Conservation (phyloP, 92 coral and sea anemone species). For the Epizoanthus fatuus region DNA sequence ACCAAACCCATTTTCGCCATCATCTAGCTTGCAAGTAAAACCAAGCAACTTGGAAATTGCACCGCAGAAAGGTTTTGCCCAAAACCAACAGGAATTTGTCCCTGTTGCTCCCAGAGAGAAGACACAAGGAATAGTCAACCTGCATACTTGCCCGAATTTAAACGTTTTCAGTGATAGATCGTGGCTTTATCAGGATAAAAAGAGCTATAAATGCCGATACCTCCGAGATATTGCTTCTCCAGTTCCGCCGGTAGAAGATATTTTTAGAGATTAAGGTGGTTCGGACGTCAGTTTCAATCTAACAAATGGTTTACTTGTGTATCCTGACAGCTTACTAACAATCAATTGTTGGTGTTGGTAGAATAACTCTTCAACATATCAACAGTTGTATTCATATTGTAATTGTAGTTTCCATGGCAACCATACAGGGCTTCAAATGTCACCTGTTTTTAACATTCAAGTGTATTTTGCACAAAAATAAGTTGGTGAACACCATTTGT, state of each 20-base stretch:
- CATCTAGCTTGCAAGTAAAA: conserved; percentile 67
- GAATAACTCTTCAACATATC: too few relatives aligned
- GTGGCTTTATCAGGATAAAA: conserved; percentile 83
- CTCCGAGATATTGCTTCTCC: conserved; percentile 76
- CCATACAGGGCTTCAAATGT: too few relatives aligned
- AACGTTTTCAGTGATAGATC: conserved; percentile 74
- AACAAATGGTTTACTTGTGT: too few relatives aligned
- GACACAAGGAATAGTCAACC: conserved; percentile 65
- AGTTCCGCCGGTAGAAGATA: conserved; percentile 69
- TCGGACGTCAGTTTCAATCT: too few relatives aligned
- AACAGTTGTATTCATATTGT: too few relatives aligned
- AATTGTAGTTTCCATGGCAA: too few relatives aligned
- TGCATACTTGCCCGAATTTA: conserved; percentile 80
- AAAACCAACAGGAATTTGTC: conserved; percentile 22
- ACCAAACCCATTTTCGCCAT: conserved; percentile 67
- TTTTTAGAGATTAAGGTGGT: conserved; percentile 45
- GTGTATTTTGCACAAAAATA: too few relatives aligned
- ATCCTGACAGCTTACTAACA: too few relatives aligned
- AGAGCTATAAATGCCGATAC: conserved; percentile 73
- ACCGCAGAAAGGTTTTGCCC: conserved; percentile 19
- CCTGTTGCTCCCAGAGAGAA: conserved; percentile 50
- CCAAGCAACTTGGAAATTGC: conserved; percentile 32
- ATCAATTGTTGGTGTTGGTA: too few relatives aligned
- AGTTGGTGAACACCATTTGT: too few relatives aligned
- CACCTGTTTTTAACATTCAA: too few relatives aligned